These are phyloP conservation scores for Aphidius gifuensis DNA, from an alignment of 1,140 invertebrate genomes.

Conservation along the genomic window DNA sequence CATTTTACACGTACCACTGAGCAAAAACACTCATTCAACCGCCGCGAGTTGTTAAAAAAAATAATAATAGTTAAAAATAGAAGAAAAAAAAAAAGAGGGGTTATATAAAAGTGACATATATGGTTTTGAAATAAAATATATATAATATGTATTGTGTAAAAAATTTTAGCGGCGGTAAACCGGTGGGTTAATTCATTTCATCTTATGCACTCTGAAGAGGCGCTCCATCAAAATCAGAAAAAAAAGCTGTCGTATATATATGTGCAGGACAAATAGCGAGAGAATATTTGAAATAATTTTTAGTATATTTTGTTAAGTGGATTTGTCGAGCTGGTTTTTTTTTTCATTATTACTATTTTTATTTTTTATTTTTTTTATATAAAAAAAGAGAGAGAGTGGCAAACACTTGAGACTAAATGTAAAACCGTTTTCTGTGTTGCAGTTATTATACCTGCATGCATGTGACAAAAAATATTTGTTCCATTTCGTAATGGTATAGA, in stretches of 20 bases:
- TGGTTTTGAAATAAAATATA: constrained; percentile 11
- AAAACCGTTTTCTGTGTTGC: constrained; percentile 4
- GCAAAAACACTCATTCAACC: constrained; percentile 21
- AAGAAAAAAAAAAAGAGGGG: constrained; percentile 7
- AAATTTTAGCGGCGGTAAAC: constrained; percentile 11
- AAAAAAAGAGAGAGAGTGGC: neutral
- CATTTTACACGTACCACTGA: constrained; percentile 15
- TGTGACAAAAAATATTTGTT: constrained; percentile 16
- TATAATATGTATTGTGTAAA: too few relatives aligned
- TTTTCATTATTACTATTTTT: neutral
- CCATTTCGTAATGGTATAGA: neutral
- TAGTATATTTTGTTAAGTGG: constrained; percentile 7
- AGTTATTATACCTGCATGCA: too few relatives aligned
- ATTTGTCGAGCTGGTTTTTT: constrained; percentile 17
- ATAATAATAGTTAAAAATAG: constrained; percentile 5
- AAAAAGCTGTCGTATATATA: constrained; percentile 33
- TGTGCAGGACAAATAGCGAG: neutral
- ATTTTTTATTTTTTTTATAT: too few relatives aligned
- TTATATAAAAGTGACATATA: constrained; percentile 13
- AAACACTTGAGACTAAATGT: constrained; percentile 15
- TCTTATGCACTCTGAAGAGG: constrained; percentile 50
- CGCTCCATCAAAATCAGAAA: constrained; percentile 50
- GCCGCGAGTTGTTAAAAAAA: constrained; percentile 19
- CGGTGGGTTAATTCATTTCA: constrained; percentile 47
- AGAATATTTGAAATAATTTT: constrained; percentile 34